Evolutionary conservation across 2,888 invertebrate species (phyloP), one percentile per base, ranked within the genome.

Genomic region (Gandaritis pyraliata): DNA sequence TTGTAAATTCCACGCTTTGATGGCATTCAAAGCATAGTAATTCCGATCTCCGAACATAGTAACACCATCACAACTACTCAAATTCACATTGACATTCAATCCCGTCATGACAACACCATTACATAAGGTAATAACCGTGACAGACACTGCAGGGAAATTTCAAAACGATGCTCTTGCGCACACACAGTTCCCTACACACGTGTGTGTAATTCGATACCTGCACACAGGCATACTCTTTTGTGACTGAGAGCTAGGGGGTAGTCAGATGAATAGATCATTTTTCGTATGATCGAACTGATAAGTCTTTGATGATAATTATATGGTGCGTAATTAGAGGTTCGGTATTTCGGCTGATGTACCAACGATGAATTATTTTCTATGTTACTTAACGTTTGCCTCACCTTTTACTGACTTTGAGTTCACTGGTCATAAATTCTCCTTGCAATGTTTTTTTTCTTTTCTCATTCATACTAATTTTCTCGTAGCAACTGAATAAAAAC

Each of bases 81-180:
- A 57, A 53, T 57, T 68, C 47, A 59, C 68, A 68, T 62, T 71
- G 71, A 69, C 69, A 71, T 69, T 71, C 69, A 68, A 70, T 70
- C 65, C 60, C 66, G 59, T 63, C 58, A 67, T 71, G 69, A 69
- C 67, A 66, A 58, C 63, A 65, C 66, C 64, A 68, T 69, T 71
- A 69, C 66, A 66, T 69, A 66, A 71, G 65, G 69, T 67, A 69
- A 71, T 66, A 69, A 64, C 71, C 71, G 65, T 71, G 71, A 69
- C 69, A 69, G 66, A 67, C 61, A 56, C 63, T 47, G 66, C 57
- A 66, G 66, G 65, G 71, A 71, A 69, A 69, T 67, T 64, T 64
- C 65, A 59, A 61, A 65, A 70, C 66, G 59, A 61, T 69, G 67
- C 66, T 62, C 52, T 57, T 18, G 67, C 63, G 60, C 61, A 56